Evolutionary conservation across 2,888 invertebrate species (phyloP).

Genomic region (Pyrrhia umbra): DNA sequence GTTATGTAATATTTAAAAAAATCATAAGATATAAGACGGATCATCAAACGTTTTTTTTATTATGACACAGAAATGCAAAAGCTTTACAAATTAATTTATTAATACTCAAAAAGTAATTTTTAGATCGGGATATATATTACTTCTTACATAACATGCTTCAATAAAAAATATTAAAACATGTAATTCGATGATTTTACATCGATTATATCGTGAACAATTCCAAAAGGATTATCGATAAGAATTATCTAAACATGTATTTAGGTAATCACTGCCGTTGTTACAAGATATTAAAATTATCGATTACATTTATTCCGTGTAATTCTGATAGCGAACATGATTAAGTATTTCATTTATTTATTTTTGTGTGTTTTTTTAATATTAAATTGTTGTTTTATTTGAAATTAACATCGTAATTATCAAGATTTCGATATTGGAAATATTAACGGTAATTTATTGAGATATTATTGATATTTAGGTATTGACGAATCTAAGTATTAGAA

Average conservation of each 20-base stretch:
- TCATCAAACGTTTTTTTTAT: too few species aligned
- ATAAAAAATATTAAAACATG: conserved; percentile 7
- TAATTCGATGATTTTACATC: conserved; percentile 46
- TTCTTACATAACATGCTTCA: conserved; percentile 22
- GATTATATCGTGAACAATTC: conserved; percentile 64
- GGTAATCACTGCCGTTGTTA: conserved; percentile 83
- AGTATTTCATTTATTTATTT: conserved; percentile 27
- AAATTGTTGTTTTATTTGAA: conserved; percentile 6
- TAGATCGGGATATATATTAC: too few species aligned
- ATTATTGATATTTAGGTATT: too few species aligned
- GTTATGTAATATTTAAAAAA: too few species aligned
- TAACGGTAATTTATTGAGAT: too few species aligned
- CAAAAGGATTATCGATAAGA: conserved; percentile 71
- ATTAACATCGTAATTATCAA: background rate
- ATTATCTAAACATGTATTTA: conserved; percentile 75
- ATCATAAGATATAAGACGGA: too few species aligned
- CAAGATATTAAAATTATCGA: conserved; percentile 75
- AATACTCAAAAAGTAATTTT: too few species aligned
- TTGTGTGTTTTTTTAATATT: conserved; percentile 8
- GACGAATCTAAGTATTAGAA: too few species aligned
- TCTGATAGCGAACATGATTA: conserved; percentile 54
- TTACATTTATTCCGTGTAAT: conserved; percentile 66
- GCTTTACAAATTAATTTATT: background rate
- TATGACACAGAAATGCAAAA: too few species aligned
- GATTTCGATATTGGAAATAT: background rate